These are phyloP conservation scores for Bombus waltoni DNA, from an alignment of 1,140 invertebrate genomes.

Conservation along the genomic window DNA sequence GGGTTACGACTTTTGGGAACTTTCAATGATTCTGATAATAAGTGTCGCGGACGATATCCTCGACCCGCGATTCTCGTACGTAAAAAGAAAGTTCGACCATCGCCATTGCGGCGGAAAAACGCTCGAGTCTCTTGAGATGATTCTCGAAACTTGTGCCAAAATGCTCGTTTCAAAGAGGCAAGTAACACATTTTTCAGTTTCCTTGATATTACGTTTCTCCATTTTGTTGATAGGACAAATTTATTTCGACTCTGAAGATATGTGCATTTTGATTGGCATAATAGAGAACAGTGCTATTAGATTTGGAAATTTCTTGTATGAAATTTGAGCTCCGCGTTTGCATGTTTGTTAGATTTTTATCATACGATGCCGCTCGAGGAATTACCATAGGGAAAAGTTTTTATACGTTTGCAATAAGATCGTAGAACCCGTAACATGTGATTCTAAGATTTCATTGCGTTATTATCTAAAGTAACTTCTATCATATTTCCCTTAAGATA, in stretches of 20 bases:
- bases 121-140: neutral
- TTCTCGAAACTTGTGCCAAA: neutral
- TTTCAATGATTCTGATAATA: slow-evolving; percentile 23
- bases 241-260: neutral
- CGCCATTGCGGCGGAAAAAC: neutral
- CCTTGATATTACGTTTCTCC: too few species aligned
- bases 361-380: neutral
- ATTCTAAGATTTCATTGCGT: too few species aligned
- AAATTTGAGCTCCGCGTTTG: neutral
- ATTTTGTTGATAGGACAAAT: neutral
- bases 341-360: neutral
- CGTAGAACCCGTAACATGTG: neutral
- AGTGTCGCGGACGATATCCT: neutral
- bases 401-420: neutral
- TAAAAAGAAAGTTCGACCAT: neutral
- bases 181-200: neutral
- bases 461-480: neutral
- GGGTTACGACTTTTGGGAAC: slow-evolving; percentile 23
- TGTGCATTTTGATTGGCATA: neutral
- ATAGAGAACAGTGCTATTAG: neutral
- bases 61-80: too few species aligned
- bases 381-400: neutral
- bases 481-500: neutral
- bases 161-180: too few species aligned
- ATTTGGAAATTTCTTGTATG: neutral